phyloP scores from a whole-genome alignment of 2,888 invertebrate species.

The Pharmacophagus antenor region DNA sequence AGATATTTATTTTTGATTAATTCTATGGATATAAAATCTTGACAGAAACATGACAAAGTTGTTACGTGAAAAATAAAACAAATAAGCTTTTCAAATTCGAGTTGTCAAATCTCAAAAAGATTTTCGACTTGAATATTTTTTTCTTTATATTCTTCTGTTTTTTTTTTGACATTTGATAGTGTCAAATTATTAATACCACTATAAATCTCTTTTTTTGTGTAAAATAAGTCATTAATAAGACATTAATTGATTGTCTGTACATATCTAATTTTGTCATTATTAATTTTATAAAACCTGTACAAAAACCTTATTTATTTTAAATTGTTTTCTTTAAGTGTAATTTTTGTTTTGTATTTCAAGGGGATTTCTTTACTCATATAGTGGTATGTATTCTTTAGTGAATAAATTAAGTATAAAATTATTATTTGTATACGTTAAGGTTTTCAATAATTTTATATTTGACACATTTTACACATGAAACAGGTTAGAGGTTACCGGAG shows the following conservation, averaged over 20 bases:
- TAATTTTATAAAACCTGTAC: too few relatives aligned
- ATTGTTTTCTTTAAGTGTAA: too few relatives aligned
- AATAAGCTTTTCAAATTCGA: constrained; percentile 3
- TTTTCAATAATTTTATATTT: background rate
- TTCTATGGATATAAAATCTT: too few relatives aligned
- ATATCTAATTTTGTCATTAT: background rate
- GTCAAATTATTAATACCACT: background rate
- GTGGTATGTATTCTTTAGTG: too few relatives aligned
- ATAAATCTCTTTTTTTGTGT: background rate
- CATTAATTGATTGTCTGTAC: background rate
- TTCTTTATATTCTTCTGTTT: background rate
- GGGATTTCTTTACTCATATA: too few relatives aligned
- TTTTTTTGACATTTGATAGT: background rate
- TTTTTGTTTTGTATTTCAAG: too few relatives aligned
- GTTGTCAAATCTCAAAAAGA: background rate
- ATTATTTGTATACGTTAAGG: too few relatives aligned
- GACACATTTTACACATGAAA: background rate
- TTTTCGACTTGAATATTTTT: background rate
- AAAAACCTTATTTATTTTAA: too few relatives aligned
- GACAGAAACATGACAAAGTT: too few relatives aligned
- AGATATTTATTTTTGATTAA: too few relatives aligned
- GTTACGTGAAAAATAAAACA: background rate
- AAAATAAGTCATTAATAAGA: background rate
- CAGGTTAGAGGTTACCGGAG: background rate
- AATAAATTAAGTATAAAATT: too few relatives aligned